Base-by-base conservation (phyloP, 2,113 vertebrate species). In the Sialia sialis region DNA sequence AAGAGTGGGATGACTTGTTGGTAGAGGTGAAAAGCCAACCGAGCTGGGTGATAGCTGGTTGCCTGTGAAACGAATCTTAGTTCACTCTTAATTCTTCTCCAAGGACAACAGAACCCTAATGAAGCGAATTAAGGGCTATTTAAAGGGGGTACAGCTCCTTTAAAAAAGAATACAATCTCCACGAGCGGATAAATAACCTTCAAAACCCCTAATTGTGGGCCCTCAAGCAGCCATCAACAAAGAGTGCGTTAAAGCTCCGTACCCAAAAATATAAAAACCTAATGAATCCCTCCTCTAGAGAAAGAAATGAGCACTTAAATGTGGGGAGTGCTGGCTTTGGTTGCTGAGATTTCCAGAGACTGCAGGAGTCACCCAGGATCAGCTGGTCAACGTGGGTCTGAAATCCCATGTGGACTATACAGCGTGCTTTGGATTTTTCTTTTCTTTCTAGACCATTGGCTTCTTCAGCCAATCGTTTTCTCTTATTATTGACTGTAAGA, bases 341-440 rank as follows among this genome's bases (percentile, higher is more conserved):
- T 34, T 64, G 14, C 3, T 48, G 44, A 59, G 36, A 32, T 26
- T 22, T 20, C 4, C 74, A 11, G 21, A 20, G 43, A 11, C 15
- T 32, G 39, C 23, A 19, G 48, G 19, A 82, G 11, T 10, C 8
- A 7, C 41, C 27, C 34, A 18, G 81, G 59, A 58, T 21, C 80
- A 75, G 56, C 10, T 6, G 18, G 6, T 74, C 22, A 29, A 1
- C 0, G 2, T 4, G 20, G 51, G 4, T 78, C 54, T 77, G 67
- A 59, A 89, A 27, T 54, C 38, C 51, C 38, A 12, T 7, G 32
- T 56, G 55, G 26, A 76, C 69, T 43, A 49, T 1, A 16, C 5
- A 68, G 13, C 1, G 8, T 60, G 13, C 3, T 52, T 52, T 43
- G 11, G 9, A 2, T 30, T 70, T 30, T 25, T 18, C 41, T 43